Evolutionary conservation across 1,140 invertebrate genomes (phyloP).

Genomic region (Drosophila rhopaloa): DNA sequence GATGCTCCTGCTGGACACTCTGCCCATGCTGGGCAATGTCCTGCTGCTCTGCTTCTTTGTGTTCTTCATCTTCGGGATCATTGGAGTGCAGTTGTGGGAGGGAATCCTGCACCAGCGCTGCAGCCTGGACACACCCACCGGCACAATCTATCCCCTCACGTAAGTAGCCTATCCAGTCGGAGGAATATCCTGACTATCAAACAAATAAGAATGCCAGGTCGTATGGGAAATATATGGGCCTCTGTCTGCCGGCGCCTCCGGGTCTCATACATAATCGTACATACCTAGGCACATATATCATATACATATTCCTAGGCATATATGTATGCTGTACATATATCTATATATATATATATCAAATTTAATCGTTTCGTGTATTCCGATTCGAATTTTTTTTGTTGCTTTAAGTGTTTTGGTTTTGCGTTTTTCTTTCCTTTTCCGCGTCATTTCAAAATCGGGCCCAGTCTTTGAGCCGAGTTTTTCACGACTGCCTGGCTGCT

Average conservation of each 20-base stretch:
- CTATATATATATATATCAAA: constrained; percentile 5
- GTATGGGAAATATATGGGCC: constrained; percentile 28
- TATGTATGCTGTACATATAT: constrained; percentile 44
- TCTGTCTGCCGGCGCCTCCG: constrained; percentile 61
- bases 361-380: constrained; percentile 25
- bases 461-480: constrained; percentile 34
- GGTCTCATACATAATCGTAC: constrained; percentile 40
- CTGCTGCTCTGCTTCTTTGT: constrained; percentile 99
- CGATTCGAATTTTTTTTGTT: constrained; percentile 6
- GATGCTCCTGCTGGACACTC: constrained; percentile 98
- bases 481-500: constrained; percentile 58
- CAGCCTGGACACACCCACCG: constrained; percentile 89
- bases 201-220: not conserved
- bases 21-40: constrained; percentile 99
- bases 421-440: not conserved
- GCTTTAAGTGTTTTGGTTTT: constrained; percentile 15
- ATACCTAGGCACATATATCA: constrained; percentile 22
- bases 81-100: constrained; percentile 99
- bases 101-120: constrained; percentile 97
- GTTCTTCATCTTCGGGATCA: constrained; percentile 99
- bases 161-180: constrained; percentile 86
- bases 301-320: constrained; percentile 27
- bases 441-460: constrained; percentile 16
- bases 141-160: constrained; percentile 89
- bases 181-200: not conserved